phyloP scores from a whole-genome alignment of 2,888 invertebrate species.

The Sesia bembeciformis region DNA sequence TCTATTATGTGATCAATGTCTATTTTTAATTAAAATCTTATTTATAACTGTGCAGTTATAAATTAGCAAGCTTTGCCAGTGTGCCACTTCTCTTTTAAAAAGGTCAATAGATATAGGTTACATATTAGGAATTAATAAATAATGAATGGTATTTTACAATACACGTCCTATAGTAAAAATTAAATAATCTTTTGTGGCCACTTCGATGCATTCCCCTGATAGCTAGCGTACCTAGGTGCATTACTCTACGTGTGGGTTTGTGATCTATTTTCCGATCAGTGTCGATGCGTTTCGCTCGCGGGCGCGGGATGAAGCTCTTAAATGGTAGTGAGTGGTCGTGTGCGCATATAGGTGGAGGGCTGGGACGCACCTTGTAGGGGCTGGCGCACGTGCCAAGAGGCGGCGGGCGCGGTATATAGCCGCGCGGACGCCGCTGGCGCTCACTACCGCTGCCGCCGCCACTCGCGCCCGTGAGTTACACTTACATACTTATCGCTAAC shows the following conservation, averaged over 20 bases:
- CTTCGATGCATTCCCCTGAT: background rate
- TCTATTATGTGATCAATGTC: too few species aligned
- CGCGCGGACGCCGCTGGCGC: slow-evolving; percentile 10
- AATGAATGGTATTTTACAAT: too few species aligned
- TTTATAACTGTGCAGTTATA: too few species aligned
- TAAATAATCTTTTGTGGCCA: too few species aligned
- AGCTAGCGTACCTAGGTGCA: background rate
- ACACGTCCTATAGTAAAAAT: too few species aligned
- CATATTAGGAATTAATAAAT: too few species aligned
- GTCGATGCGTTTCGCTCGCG: slow-evolving; percentile 4
- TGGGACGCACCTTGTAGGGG: slow-evolving; percentile 7
- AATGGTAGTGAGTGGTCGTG: slow-evolving; percentile 24
- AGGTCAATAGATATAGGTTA: too few species aligned
- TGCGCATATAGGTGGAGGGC: slow-evolving; percentile 2
- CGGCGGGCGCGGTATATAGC: slow-evolving; percentile 1
- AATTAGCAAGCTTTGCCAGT: too few species aligned
- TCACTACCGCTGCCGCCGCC: slow-evolving; percentile 12
- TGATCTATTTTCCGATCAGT: background rate
- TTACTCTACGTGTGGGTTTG: background rate
- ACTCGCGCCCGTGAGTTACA: slow-evolving; percentile 9
- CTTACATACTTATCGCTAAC: background rate
- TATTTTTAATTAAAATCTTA: too few species aligned
- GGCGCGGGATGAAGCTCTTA: slow-evolving; percentile 25
- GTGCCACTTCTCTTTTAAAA: too few species aligned
- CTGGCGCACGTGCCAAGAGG: slow-evolving; percentile 1